These are phyloP conservation scores for Typhlomys cinereus DNA, from an alignment of 2,113 vertebrate species.

Conservation along the genomic window DNA sequence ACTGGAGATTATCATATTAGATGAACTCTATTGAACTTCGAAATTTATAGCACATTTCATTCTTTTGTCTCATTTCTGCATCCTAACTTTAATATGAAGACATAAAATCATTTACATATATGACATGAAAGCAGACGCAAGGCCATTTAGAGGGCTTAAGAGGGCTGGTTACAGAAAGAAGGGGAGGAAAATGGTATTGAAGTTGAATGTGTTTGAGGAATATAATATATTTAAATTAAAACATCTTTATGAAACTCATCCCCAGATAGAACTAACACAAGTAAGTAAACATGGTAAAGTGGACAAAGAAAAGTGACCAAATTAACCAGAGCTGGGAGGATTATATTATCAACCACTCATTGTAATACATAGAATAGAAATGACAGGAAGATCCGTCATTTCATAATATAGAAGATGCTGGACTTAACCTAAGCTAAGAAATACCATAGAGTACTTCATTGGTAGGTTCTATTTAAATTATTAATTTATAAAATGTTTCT, in stretches of 20 bases:
- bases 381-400: background rate
- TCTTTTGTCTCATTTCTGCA: background rate
- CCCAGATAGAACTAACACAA: too few species aligned
- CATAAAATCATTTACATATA: background rate
- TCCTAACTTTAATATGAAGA: background rate
- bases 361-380: background rate
- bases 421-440: background rate
- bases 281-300: too few species aligned
- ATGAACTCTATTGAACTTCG: background rate
- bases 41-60: background rate
- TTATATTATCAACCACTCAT: background rate
- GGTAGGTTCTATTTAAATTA: background rate
- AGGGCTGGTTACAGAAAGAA: background rate
- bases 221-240: background rate
- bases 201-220: too few species aligned
- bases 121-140: background rate
- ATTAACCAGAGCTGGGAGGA: background rate
- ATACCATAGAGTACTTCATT: background rate
- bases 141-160: background rate
- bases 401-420: background rate
- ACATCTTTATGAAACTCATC: background rate
- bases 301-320: background rate
- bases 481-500: background rate
- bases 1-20: background rate
- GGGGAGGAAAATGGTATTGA: background rate